Evolutionary conservation across 1,140 invertebrate genomes (phyloP).

Genomic region (Bicyclus anynana): DNA sequence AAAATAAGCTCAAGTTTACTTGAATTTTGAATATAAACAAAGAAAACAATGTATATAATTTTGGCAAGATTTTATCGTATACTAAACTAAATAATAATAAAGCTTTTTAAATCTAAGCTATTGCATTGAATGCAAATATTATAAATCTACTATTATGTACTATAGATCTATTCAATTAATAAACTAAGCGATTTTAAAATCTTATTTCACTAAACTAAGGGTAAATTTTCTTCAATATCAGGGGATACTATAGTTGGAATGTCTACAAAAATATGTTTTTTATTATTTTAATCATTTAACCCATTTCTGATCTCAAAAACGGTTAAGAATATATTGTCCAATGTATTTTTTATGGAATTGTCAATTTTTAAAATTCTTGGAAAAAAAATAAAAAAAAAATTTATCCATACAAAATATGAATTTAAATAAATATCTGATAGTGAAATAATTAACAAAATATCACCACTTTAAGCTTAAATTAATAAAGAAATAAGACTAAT

Average conservation of each 20-base stretch:
- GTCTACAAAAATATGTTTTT: too few species aligned
- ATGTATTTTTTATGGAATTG: too few species aligned
- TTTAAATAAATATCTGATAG: not conserved
- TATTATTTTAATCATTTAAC: too few species aligned
- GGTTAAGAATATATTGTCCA: too few species aligned
- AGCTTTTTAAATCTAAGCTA: not conserved
- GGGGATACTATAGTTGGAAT: too few species aligned
- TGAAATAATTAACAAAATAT: not conserved
- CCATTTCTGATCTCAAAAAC: too few species aligned
- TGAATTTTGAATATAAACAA: too few species aligned
- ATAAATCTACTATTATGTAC: not conserved
- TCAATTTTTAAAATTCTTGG: too few species aligned
- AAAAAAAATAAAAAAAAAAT: too few species aligned
- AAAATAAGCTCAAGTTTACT: too few species aligned
- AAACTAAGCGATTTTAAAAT: constrained; percentile 1
- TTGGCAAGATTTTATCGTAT: constrained; percentile 31
- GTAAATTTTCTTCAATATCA: too few species aligned
- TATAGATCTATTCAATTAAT: not conserved
- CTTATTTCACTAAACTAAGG: not conserved
- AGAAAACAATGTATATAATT: not conserved
- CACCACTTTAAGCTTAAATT: not conserved
- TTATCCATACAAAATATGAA: too few species aligned
- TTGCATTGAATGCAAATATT: constrained; percentile 6
- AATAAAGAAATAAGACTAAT: not conserved
- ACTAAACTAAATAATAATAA: constrained; percentile 11